These are phyloP conservation scores for Tinea pellionella DNA, from an alignment of 2,888 invertebrate genomes.

Conservation along the genomic window DNA sequence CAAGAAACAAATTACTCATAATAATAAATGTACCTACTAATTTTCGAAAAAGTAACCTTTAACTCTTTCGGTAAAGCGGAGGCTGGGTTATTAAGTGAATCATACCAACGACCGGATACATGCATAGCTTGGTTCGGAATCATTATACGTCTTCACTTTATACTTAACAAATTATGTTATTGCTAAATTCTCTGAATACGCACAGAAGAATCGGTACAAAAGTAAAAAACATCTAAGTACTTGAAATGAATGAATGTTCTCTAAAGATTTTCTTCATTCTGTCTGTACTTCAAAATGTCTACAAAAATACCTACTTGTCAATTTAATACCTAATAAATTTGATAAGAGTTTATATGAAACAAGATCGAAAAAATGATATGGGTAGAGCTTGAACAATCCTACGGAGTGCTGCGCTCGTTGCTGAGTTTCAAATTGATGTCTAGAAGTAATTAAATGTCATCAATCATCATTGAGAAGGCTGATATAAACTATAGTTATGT, in stretches of 20 bases:
- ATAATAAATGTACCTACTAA: constrained; percentile 62
- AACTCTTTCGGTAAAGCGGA: constrained; percentile 36
- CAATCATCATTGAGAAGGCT: too few relatives aligned
- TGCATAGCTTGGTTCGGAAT: not conserved
- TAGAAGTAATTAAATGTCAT: too few relatives aligned
- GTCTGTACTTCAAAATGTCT: not conserved
- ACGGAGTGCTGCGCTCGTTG: too few relatives aligned
- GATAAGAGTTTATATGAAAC: too few relatives aligned
- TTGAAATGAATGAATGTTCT: not conserved
- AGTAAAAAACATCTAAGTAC: not conserved
- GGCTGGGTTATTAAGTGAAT: constrained; percentile 38
- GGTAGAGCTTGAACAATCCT: too few relatives aligned
- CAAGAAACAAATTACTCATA: constrained; percentile 57
- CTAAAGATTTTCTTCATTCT: not conserved
- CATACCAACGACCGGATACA: constrained; percentile 20
- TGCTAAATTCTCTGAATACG: not conserved
- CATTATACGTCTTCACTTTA: not conserved
- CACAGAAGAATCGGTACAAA: not conserved
- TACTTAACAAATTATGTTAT: not conserved
- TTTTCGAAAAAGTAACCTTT: constrained; percentile 42
- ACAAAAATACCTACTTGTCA: not conserved
- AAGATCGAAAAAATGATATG: too few relatives aligned
- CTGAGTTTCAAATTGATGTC: too few relatives aligned
- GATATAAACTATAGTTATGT: too few relatives aligned
- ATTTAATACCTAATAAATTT: too few relatives aligned